These are phyloP conservation scores for Procambarus virginalis DNA, from an alignment of 1,140 invertebrate species.

Conservation along the genomic window DNA sequence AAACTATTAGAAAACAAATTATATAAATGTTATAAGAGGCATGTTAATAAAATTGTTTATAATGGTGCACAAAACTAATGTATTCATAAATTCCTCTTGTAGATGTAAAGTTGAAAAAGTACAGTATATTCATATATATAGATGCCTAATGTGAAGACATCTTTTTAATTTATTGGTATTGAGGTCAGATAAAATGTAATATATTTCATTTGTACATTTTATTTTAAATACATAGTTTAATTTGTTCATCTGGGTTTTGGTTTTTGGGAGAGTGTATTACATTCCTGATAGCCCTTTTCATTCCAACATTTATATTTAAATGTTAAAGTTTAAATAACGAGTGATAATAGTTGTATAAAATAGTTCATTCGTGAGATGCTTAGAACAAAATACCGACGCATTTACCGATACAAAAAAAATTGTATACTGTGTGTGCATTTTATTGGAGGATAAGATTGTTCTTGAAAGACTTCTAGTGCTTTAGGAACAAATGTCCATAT, in stretches of 20 bases:
- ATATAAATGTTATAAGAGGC: background rate
- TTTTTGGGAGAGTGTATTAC: background rate
- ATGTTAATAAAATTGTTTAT: background rate
- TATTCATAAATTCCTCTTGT: background rate
- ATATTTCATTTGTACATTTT: constrained; percentile 9
- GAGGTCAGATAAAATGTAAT: background rate
- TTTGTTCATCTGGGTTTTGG: background rate
- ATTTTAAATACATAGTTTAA: background rate
- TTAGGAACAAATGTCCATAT: background rate
- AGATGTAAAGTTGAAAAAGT: background rate
- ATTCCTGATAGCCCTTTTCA: background rate
- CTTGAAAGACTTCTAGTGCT: background rate
- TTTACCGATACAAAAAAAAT: background rate
- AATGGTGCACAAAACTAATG: background rate
- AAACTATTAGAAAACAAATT: background rate
- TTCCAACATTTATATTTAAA: background rate
- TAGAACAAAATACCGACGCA: background rate
- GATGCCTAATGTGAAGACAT: background rate
- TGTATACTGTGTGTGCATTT: background rate
- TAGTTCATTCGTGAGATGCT: background rate
- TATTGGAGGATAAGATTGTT: background rate
- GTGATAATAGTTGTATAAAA: background rate
- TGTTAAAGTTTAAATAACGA: background rate
- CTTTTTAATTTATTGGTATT: background rate
- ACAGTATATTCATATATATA: background rate